Percentiles rank a stretch among this genome's conserved stretches.
phyloP scores from a whole-genome alignment of 1,140 invertebrate genomes.

The Berghia stephanieae region DNA sequence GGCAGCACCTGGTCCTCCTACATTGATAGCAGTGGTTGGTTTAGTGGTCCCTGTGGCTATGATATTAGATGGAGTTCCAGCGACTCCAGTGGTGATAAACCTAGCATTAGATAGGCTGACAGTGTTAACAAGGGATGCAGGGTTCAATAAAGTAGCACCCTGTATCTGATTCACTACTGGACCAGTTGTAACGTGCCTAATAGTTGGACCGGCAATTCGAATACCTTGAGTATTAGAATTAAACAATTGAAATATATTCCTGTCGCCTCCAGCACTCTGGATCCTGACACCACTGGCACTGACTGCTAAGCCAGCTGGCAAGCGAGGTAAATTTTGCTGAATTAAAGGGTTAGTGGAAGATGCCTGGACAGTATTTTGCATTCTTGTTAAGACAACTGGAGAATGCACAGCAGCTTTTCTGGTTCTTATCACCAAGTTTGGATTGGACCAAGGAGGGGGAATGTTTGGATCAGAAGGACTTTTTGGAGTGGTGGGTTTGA shows the following conservation, averaged over 20 bases:
- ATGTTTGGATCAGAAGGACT: conserved; percentile 29
- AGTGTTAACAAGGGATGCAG: conserved; percentile 24
- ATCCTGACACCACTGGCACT: conserved; percentile 36
- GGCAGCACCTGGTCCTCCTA: conserved; percentile 7
- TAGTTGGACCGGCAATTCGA: conserved; percentile 3
- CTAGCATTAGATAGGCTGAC: conserved; percentile 10
- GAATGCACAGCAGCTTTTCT: conserved; percentile 65
- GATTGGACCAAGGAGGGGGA: conserved; percentile 68
- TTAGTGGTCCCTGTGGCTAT: conserved; percentile 21
- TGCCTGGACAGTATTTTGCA: too few relatives aligned
- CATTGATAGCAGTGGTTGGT: background rate
- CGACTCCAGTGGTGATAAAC: conserved; percentile 24
- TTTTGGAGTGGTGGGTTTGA: conserved; percentile 25
- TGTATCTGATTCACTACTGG: conserved; percentile 19
- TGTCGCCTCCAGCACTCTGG: conserved; percentile 31
- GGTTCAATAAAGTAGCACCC: conserved; percentile 22
- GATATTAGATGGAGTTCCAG: conserved; percentile 16
- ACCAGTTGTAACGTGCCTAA: conserved; percentile 16
- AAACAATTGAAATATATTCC: conserved; percentile 32
- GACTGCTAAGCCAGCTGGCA: conserved; percentile 20
- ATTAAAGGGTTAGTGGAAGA: too few relatives aligned
- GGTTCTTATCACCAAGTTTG: conserved; percentile 70
- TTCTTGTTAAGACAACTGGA: conserved; percentile 34
- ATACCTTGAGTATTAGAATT: conserved; percentile 20
- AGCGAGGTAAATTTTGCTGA: too few relatives aligned